Conservation (phyloP, 2,797 vertebrate species). For the Coregonus ussuriensis region DNA sequence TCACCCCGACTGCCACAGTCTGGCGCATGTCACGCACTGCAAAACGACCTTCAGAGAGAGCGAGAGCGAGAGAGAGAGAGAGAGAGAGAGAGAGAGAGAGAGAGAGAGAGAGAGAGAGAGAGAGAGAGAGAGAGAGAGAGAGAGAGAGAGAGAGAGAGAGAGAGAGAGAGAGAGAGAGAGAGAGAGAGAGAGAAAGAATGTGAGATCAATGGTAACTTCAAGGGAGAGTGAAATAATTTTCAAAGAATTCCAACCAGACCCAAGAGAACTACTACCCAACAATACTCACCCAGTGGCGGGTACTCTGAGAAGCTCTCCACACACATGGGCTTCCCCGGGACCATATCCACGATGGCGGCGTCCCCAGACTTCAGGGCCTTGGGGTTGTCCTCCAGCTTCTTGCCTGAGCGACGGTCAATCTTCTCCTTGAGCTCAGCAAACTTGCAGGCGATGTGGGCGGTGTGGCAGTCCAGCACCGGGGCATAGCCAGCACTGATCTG, state of each 20-base stretch:
- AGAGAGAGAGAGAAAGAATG: neutral
- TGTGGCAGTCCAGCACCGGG: conserved; percentile 97
- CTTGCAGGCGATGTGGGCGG: conserved; percentile 97
- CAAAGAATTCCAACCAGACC: neutral
- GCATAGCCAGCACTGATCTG: conserved; percentile 97
- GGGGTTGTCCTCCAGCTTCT: conserved; percentile 97
- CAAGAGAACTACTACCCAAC: neutral
- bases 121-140: no score
- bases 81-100: no score
- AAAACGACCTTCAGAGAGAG: conserved; percentile 81
- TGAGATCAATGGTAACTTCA: neutral
- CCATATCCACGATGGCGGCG: conserved; percentile 95
- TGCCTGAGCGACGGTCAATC: conserved; percentile 94
- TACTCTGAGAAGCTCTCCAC: conserved; percentile 99
- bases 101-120: no score
- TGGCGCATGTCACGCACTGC: conserved; percentile 97
- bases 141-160: no score
- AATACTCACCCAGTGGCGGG: conserved; percentile 89
- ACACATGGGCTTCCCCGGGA: conserved; percentile 98
- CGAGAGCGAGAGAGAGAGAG: no score
- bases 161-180: no score
- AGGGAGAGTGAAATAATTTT: neutral
- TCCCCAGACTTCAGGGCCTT: conserved; percentile 95
- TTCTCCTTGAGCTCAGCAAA: conserved; percentile 97
- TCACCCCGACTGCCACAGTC: conserved; percentile 95